A percentile compares a stretch with the other conserved stretches of the same genome.
phyloP scores from a whole-genome alignment of 2,797 vertebrate genomes.

The Tokudaia muenninki region DNA sequence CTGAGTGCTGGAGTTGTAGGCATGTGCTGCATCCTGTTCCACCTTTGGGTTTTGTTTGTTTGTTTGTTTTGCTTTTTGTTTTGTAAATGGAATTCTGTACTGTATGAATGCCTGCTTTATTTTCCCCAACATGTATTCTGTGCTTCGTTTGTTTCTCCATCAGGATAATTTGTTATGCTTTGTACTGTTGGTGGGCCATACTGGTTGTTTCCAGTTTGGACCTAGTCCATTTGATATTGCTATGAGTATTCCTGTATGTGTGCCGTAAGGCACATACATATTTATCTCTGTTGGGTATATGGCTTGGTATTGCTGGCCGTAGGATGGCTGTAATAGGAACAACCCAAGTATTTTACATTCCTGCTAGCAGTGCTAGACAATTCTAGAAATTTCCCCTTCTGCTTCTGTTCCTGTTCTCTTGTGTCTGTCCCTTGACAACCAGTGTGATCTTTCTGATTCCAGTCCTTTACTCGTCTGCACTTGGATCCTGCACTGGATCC shows the following conservation, averaged over 20 bases:
- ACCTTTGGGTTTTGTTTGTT: too few species aligned
- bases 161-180: neutral
- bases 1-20: neutral
- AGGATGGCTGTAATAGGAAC: neutral
- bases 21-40: neutral
- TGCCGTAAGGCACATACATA: neutral
- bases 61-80: neutral
- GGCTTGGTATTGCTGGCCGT: neutral
- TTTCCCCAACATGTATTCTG: neutral
- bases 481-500: neutral
- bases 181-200: neutral
- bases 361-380: neutral
- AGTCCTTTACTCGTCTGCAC: neutral
- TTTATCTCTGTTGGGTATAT: slow-evolving; percentile 12
- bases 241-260: neutral
- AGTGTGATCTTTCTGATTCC: neutral
- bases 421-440: neutral
- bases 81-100: neutral
- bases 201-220: slow-evolving; percentile 25
- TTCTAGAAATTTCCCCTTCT: neutral
- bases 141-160: neutral
- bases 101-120: neutral
- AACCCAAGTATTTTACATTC: neutral
- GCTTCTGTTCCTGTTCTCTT: neutral
- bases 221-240: neutral